Percentiles rank a stretch among this genome's conserved stretches.
Evolutionary conservation across 2,113 vertebrate genomes (phyloP).

Genomic region (Sprattus sprattus): DNA sequence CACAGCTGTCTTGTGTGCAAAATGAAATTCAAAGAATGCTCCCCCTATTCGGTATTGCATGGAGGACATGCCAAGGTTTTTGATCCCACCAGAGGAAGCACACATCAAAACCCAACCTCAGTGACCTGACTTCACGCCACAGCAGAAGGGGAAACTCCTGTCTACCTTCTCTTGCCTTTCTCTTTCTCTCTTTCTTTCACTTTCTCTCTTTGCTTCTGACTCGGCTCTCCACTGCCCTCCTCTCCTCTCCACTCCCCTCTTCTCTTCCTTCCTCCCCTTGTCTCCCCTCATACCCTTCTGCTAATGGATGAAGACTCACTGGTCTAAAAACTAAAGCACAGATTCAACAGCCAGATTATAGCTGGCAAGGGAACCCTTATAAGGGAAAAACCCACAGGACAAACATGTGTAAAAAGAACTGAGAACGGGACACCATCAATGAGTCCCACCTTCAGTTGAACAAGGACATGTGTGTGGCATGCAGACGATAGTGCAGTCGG

Average conservation of each 20-base stretch:
- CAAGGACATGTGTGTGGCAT: constrained; percentile 16
- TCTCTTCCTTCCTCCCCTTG: background rate
- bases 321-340: constrained; percentile 19
- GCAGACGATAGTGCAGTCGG: constrained; percentile 35
- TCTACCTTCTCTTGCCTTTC: background rate
- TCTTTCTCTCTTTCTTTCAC: background rate
- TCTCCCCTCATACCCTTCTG: background rate
- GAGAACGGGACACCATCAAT: background rate
- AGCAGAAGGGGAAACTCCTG: constrained; percentile 32
- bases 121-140: constrained; percentile 48
- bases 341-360: background rate
- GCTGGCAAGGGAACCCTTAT: background rate
- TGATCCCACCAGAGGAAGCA: constrained; percentile 57
- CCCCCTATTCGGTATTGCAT: background rate
- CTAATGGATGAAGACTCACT: constrained; percentile 18
- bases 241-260: background rate
- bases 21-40: background rate
- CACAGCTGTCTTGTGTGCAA: background rate
- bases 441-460: background rate
- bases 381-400: background rate
- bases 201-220: background rate
- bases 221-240: constrained; percentile 1
- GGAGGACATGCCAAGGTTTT: constrained; percentile 39
- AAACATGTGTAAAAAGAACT: background rate
- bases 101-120: constrained; percentile 63